Conservation (phyloP, 2,888 invertebrate genomes). For the Scaptomyza caliginosa region DNA sequence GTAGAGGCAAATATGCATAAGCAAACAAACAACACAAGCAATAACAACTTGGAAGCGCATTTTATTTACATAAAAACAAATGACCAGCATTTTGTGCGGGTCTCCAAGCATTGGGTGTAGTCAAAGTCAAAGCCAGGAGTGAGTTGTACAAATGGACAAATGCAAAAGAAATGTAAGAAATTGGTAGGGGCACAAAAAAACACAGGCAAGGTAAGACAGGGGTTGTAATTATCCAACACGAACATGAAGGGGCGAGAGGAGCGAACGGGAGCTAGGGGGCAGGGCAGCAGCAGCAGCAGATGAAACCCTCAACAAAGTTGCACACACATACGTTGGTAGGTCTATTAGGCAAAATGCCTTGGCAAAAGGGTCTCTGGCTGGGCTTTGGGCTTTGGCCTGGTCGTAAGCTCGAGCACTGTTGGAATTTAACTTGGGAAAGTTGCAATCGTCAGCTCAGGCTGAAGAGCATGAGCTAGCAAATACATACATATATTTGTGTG, state of each 20-base stretch:
- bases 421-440: conserved; percentile 47
- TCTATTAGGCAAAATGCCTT: conserved; percentile 48
- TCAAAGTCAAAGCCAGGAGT: conserved; percentile 45
- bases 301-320: conserved; percentile 49
- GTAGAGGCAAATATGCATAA: conserved; percentile 53
- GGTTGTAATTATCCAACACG: conserved; percentile 55
- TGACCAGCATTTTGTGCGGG: conserved; percentile 73
- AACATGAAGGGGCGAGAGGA: conserved; percentile 4
- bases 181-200: background rate
- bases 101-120: conserved; percentile 39
- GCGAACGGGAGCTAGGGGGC: background rate
- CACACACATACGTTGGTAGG: conserved; percentile 34
- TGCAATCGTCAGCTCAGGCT: conserved; percentile 12
- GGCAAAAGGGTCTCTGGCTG: background rate
- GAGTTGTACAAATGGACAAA: conserved; percentile 42
- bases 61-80: conserved; percentile 78
- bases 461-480: conserved; percentile 47
- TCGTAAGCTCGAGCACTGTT: background rate
- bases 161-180: background rate
- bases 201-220: conserved; percentile 36
- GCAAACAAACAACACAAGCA: conserved; percentile 29
- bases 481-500: conserved; percentile 7
- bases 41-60: conserved; percentile 66
- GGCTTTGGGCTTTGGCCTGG: background rate
- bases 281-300: conserved; percentile 5